These are phyloP conservation scores for Euplexia lucipara DNA, from an alignment of 2,888 invertebrate genomes.

Conservation along the genomic window DNA sequence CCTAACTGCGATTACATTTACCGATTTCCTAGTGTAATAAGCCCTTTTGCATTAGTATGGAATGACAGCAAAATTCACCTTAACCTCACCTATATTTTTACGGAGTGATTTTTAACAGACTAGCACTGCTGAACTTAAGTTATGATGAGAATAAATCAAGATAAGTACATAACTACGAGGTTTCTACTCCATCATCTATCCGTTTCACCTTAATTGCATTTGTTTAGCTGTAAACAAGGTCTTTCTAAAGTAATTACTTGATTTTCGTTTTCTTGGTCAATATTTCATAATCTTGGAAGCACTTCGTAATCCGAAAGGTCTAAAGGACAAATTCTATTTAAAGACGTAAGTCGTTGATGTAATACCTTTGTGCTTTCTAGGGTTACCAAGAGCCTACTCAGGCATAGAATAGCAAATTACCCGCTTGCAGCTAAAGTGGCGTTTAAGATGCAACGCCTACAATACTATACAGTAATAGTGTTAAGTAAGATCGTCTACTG, in stretches of 20 bases:
- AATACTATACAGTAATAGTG: conserved; percentile 58
- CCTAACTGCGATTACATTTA: too few species aligned
- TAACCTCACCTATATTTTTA: too few species aligned
- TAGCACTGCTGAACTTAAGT: not conserved
- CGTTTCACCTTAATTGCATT: conserved; percentile 7
- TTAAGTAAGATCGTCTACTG: conserved; percentile 64
- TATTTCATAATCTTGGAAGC: not conserved
- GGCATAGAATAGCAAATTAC: conserved; percentile 40
- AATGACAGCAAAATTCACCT: too few species aligned
- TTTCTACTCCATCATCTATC: conserved; percentile 21
- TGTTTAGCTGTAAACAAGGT: conserved; percentile 3
- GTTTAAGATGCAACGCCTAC: conserved; percentile 56
- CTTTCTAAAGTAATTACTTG: conserved; percentile 1
- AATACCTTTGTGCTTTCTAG: conserved; percentile 22
- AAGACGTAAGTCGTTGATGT: conserved; percentile 14
- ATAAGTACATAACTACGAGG: conserved; percentile 29
- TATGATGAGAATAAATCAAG: conserved; percentile 23
- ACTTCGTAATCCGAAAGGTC: not conserved
- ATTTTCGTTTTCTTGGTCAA: not conserved
- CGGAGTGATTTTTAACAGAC: too few species aligned
- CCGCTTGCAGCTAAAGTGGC: conserved; percentile 9
- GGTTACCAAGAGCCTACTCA: conserved; percentile 14
- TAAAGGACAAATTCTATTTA: conserved; percentile 7
- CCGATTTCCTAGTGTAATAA: too few species aligned
- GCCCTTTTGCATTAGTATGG: too few species aligned